Base-by-base conservation (phyloP, 2,113 vertebrate species). In the Microtus oregoni region DNA sequence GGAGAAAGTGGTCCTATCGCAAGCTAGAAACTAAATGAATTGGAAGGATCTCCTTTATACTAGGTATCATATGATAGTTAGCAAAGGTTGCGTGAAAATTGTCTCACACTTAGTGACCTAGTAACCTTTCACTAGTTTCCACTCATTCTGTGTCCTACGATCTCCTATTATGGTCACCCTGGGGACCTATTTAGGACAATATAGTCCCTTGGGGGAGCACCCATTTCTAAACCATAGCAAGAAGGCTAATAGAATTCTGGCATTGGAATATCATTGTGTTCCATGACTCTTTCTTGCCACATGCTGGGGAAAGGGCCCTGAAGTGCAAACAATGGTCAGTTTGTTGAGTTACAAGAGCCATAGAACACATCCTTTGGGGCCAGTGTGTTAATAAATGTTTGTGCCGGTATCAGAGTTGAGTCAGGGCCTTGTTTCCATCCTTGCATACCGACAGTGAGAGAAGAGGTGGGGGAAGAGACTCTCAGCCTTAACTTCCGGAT, bases 241-340 rank as follows among this genome's bases (percentile, higher is more conserved):
- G n/a, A 88, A 50, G 35, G 30, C 11, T 44, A 47, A 26, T 22
- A 86, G 67, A 81, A 86, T 73, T 41, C 52, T 75, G 24, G 7
- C 32, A 6, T 28, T 61, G 24, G 22, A 85, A 44, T 79, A 73
- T 41, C 68, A 28, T 8, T 65, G 32, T 22, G 5, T 70, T 70
- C 6, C 3, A 7, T 26, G 85, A 47, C 10, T 77, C 7, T 77
- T 58, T n/a, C 32, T 20, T 12, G 15, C 26, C 14, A 55, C 35
- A 28, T 38, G 10, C 17, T 81, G 1, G 0, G 35, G 17, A 28
- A 38, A 22, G 24, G 24, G 9, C 35, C 1, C 47, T n/a, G 17
- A 17, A 5, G 10, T 3, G 14, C 1, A 1, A 78, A 67, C 35
- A 58, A 6, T 0, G 1, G 1, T 12, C 4, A 10, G 5, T 41